Evolutionary conservation across 2,888 invertebrate genomes (phyloP).

Genomic region (Corythucha ciliata): DNA sequence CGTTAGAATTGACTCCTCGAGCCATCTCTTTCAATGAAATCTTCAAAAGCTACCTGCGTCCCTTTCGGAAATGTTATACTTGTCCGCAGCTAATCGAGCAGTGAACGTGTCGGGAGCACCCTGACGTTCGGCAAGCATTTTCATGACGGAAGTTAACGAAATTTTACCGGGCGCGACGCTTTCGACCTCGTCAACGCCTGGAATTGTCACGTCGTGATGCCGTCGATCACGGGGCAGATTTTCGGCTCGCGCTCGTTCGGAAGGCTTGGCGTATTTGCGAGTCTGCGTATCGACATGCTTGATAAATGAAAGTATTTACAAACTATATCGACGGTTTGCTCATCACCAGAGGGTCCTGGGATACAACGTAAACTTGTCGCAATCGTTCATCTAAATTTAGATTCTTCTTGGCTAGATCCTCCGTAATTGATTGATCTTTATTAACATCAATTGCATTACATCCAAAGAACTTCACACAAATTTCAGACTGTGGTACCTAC

Average conservation of each 20-base stretch:
- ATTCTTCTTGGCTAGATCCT: slow-evolving; percentile 56
- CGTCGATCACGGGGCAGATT: slow-evolving; percentile 53
- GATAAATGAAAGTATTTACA: not conserved
- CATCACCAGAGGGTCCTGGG: slow-evolving; percentile 44
- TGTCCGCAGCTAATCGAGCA: too few species aligned
- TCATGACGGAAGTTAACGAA: slow-evolving; percentile 53
- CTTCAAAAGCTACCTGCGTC: too few species aligned
- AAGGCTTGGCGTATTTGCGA: slow-evolving; percentile 38
- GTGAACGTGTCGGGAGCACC: slow-evolving; percentile 50
- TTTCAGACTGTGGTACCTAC: too few species aligned
- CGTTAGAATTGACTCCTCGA: too few species aligned
- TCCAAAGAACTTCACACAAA: too few species aligned
- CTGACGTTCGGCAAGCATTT: slow-evolving; percentile 57
- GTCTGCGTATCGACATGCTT: slow-evolving; percentile 5
- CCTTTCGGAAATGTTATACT: too few species aligned
- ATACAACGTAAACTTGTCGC: slow-evolving; percentile 64
- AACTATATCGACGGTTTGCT: not conserved
- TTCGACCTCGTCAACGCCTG: slow-evolving; percentile 59
- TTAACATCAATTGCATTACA: slow-evolving; percentile 21
- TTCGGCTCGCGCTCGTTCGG: slow-evolving; percentile 43
- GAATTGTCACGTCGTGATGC: slow-evolving; percentile 49
- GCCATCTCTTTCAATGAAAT: too few species aligned
- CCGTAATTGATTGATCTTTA: slow-evolving; percentile 33
- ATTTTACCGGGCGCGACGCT: slow-evolving; percentile 53
- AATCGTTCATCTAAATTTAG: slow-evolving; percentile 52